Conservation (phyloP, 92 coral and sea anemone genomes). For the Pocillopora meandrina region DNA sequence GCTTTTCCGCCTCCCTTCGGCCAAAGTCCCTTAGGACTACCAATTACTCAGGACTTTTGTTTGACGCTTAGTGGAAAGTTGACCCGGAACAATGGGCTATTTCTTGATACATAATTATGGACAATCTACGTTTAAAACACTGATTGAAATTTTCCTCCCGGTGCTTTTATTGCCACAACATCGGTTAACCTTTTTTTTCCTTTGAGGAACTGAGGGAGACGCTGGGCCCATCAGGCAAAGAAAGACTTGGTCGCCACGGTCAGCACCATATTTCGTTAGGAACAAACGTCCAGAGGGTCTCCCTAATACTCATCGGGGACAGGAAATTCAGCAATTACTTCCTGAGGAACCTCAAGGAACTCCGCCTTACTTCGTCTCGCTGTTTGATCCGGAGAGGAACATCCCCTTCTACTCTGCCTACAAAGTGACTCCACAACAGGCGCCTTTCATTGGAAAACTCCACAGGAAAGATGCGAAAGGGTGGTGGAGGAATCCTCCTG, state of each 20-base stretch:
- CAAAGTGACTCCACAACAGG: conserved; percentile 19
- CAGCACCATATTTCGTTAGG: conserved; percentile 37
- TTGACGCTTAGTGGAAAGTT: no score
- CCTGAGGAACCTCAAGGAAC: background rate
- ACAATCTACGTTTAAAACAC: no score
- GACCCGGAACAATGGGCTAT: no score
- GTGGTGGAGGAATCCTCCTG: conserved; percentile 5
- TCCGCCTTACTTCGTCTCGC: conserved; percentile 15
- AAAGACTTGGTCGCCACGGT: background rate
- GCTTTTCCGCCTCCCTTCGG: no score
- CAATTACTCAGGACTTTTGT: no score
- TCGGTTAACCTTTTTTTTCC: no score
- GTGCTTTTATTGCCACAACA: no score
- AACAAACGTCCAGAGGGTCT: conserved; percentile 29
- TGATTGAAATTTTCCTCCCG: no score
- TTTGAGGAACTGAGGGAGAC: background rate
- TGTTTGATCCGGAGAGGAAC: conserved; percentile 14
- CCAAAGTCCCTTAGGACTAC: no score
- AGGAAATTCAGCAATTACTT: background rate
- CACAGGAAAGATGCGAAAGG: background rate
- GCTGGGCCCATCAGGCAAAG: background rate
- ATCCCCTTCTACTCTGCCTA: conserved; percentile 29
- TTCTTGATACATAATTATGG: no score
- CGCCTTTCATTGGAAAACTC: background rate
- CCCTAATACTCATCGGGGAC: conserved; percentile 11